These are phyloP conservation scores for Calameuta pallipes DNA, from an alignment of 2,888 invertebrate genomes.

Conservation along the genomic window DNA sequence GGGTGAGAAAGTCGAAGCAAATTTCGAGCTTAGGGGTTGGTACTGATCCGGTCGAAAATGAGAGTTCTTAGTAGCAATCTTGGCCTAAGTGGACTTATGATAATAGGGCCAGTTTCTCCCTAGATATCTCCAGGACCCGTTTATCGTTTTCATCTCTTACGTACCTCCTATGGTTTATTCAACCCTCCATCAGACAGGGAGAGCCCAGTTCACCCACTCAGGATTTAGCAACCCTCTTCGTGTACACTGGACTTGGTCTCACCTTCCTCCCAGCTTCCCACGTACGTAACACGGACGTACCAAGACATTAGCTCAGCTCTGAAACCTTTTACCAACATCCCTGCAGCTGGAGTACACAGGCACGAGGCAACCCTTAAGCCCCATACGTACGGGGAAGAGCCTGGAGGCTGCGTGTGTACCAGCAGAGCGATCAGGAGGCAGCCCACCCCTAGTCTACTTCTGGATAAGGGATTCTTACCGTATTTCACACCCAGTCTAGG, in stretches of 20 bases:
- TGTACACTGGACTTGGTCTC: not conserved
- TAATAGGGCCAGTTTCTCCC: slow-evolving; percentile 30
- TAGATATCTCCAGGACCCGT: slow-evolving; percentile 11
- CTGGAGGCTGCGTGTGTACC: not conserved
- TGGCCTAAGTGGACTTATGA: slow-evolving; percentile 38
- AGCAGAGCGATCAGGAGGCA: not conserved
- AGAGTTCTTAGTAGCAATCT: slow-evolving; percentile 36
- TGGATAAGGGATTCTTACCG: not conserved
- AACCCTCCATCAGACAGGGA: slow-evolving; percentile 37
- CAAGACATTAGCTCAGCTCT: not conserved
- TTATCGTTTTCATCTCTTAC: slow-evolving; percentile 16
- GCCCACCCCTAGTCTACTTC: not conserved
- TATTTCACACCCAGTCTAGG: not conserved
- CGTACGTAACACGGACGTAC: not conserved
- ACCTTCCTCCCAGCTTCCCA: not conserved
- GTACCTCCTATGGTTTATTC: slow-evolving; percentile 35
- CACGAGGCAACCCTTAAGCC: not conserved
- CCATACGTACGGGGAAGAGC: not conserved
- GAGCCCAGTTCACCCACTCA: slow-evolving; percentile 24
- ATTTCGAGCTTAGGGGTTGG: not conserved
- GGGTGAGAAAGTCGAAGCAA: not conserved
- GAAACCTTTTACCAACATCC: not conserved
- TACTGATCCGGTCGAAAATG: slow-evolving; percentile 29
- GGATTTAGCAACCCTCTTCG: slow-evolving; percentile 23
- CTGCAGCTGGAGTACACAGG: not conserved